Percentiles rank a stretch among this genome's conserved stretches.
These are phyloP conservation scores for Melanotaenia maccullochi DNA, from an alignment of 2,797 vertebrate genomes.

Conservation along the genomic window DNA sequence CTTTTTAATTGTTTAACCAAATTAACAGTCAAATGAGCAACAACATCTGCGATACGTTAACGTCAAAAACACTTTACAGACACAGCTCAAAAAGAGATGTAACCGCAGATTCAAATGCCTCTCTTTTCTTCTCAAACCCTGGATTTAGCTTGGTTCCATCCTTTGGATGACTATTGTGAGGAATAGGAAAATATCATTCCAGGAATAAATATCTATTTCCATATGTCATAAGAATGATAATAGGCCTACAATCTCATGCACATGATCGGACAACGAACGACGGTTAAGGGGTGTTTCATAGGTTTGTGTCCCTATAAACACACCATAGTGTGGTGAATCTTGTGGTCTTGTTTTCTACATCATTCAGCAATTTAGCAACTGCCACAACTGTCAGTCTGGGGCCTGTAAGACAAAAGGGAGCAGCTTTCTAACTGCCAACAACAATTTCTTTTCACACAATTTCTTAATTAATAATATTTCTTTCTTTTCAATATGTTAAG, in stretches of 20 bases:
- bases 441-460: neutral
- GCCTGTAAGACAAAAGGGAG: constrained; percentile 36
- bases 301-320: constrained; percentile 51
- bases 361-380: constrained; percentile 67
- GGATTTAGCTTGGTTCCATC: constrained; percentile 76
- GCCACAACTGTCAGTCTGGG: constrained; percentile 76
- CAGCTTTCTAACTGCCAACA: constrained; percentile 36
- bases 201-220: constrained; percentile 85
- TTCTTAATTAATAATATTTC: constrained; percentile 2
- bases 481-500: constrained; percentile 10
- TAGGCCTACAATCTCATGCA: constrained; percentile 75
- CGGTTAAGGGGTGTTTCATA: constrained; percentile 70
- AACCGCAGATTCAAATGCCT: constrained; percentile 89
- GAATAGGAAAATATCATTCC: constrained; percentile 90
- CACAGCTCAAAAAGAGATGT: constrained; percentile 77
- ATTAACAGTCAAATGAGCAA: constrained; percentile 95
- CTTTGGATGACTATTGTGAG: constrained; percentile 83
- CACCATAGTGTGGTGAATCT: constrained; percentile 12
- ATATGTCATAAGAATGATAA: constrained; percentile 80
- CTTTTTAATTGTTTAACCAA: constrained; percentile 87
- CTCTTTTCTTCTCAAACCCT: constrained; percentile 80
- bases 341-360: constrained; percentile 62
- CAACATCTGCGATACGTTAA: constrained; percentile 86
- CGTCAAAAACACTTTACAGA: constrained; percentile 71
- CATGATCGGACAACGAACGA: constrained; percentile 68